A percentile compares a stretch with the other conserved stretches of the same genome.
phyloP scores from a whole-genome alignment of 2,888 invertebrate genomes.

The Acanthosepion esculentum region DNA sequence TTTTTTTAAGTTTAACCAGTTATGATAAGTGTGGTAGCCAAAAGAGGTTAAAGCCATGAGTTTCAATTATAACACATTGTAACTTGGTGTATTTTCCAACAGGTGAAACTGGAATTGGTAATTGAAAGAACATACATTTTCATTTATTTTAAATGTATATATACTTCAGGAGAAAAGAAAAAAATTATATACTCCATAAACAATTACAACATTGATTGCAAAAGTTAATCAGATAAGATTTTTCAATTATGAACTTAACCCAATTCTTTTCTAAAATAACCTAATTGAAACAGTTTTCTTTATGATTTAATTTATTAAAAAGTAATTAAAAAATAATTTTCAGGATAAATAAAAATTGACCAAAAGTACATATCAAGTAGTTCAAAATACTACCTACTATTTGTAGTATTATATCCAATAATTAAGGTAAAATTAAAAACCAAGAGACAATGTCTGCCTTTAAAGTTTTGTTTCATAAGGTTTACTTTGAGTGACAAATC shows the following conservation, averaged over 20 bases:
- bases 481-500: background rate
- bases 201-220: background rate
- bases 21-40: background rate
- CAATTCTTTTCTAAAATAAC: background rate
- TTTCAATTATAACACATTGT: background rate
- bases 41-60: background rate
- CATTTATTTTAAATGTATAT: no score
- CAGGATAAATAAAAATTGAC: background rate
- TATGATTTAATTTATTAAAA: background rate
- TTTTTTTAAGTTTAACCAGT: background rate
- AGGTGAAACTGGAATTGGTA: background rate
- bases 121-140: background rate
- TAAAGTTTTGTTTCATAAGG: background rate
- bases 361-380: background rate
- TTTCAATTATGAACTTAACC: background rate
- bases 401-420: background rate
- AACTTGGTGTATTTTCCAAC: constrained; percentile 6
- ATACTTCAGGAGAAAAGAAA: no score
- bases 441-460: background rate
- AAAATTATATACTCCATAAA: no score
- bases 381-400: background rate
- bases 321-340: background rate
- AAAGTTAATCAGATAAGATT: background rate
- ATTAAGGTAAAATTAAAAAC: background rate
- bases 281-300: background rate